Evolutionary conservation across 1,140 invertebrate genomes (phyloP), one percentile per base, ranked within the genome.

Genomic region (Papilio aristodemus): DNA sequence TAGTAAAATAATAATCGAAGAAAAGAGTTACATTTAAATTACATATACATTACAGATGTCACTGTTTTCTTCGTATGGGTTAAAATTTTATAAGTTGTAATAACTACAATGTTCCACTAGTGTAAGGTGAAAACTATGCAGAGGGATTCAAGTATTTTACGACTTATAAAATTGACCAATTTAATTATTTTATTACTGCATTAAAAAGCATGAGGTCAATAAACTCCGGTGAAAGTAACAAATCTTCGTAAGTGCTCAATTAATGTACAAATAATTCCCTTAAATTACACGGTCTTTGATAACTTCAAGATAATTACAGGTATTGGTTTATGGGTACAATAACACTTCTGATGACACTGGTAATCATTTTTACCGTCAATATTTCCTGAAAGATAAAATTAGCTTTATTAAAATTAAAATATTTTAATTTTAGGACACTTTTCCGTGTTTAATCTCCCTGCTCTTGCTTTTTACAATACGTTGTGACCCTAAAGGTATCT

Each of bases 261-360:
- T 4, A 50, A 14, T 4, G 36, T 60, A 27, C 22, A 27, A 59
- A 60, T 38, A 60, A 60, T 60, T 37, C 14, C 58, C 58, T 60
- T 60, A 38, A 60, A 60, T 60, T 60, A 60, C 58, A 60, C 58
- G n/a, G 32, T 22, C 8, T 50, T 50, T 17, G 19, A 50, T 50
- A 17, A 3, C 19, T 50, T 22, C 17, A 19, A 60, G 32, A 1
- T 0, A 37, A 32, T 36, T 17, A 10, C 14, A 60, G 58, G 36
- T 36, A 9, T 60, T 3, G 2, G 36, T 36, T 36, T 37, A 14
- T 19, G 27, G 10, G 19, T 8, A 1, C 22, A 22, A 50, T 50
- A 1, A 38, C 9, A 38, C 8, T 60, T 7, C 3, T 27, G 14
- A 14, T 59, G 14, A 60, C 38, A 37, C 0, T 9, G 9, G 19